Evolutionary conservation across 2,113 vertebrate genomes (phyloP).

Genomic region (Procavia capensis): DNA sequence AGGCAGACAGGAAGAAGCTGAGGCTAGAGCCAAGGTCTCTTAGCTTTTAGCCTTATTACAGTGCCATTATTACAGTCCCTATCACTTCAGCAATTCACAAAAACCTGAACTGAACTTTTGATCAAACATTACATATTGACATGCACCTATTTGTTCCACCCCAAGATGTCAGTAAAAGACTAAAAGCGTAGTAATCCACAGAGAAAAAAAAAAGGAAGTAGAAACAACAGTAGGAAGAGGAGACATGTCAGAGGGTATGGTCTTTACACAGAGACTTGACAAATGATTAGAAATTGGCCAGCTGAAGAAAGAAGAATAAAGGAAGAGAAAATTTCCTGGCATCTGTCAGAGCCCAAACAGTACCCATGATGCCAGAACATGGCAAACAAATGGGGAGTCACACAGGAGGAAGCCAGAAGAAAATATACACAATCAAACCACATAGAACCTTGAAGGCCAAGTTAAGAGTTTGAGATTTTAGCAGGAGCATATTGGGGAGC

Average conservation of each 20-base stretch:
- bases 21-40: accelerated
- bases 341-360: background rate
- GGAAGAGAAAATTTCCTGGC: background rate
- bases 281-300: too few relatives aligned
- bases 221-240: background rate
- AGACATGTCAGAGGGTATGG: background rate
- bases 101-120: background rate
- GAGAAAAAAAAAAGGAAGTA: background rate
- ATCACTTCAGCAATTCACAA: background rate
- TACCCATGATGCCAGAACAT: background rate
- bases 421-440: background rate
- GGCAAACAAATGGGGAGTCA: too few relatives aligned
- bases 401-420: background rate
- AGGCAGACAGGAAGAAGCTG: too few relatives aligned
- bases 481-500: too few relatives aligned
- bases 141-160: background rate
- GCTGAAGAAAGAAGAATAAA: background rate
- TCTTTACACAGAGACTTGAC: background rate
- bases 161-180: background rate
- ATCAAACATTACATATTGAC: too few relatives aligned
- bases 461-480: background rate
- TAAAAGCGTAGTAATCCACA: background rate
- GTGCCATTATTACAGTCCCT: background rate
- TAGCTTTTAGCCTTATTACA: too few relatives aligned
- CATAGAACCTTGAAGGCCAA: background rate